phyloP scores from a whole-genome alignment of 53 echinoderm and acorn worm genomes.

The Arbacia lixula region DNA sequence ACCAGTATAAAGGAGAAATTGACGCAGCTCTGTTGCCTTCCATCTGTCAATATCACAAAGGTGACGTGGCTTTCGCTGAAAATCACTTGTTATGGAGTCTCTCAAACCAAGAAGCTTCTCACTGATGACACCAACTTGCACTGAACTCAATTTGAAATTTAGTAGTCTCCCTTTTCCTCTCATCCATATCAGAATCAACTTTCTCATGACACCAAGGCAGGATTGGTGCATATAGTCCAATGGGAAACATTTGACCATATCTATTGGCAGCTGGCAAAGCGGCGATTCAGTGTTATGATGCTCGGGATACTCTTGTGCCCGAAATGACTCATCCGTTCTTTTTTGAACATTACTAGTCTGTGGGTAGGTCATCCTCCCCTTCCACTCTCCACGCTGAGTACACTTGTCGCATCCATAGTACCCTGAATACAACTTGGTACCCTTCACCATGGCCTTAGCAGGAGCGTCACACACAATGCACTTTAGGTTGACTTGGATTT shows the following conservation, averaged over 20 bases:
- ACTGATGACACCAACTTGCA: slow-evolving; percentile 31
- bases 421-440: slow-evolving; percentile 64
- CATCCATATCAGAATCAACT: slow-evolving; percentile 67
- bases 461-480: slow-evolving; percentile 75
- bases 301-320: slow-evolving; percentile 53
- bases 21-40: slow-evolving; percentile 74
- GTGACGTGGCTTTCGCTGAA: slow-evolving; percentile 66
- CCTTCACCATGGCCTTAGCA: slow-evolving; percentile 66
- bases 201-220: slow-evolving; percentile 65
- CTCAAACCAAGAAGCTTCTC: slow-evolving; percentile 43
- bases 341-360: slow-evolving; percentile 43
- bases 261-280: slow-evolving; percentile 59
- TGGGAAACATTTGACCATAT: slow-evolving; percentile 71
- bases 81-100: slow-evolving; percentile 48
- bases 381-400: slow-evolving; percentile 63
- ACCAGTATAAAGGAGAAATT: slow-evolving; percentile 73
- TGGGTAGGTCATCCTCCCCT: slow-evolving; percentile 73
- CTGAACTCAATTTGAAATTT: slow-evolving; percentile 12
- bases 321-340: slow-evolving; percentile 69
- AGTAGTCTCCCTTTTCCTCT: slow-evolving; percentile 64
- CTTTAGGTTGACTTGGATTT: slow-evolving; percentile 28
- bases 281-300: slow-evolving; percentile 58
- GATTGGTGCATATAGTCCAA: slow-evolving; percentile 73
- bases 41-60: slow-evolving; percentile 70
- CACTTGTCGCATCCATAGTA: slow-evolving; percentile 79